Conservation (phyloP, 2,888 invertebrate genomes). For the Bombylius discolor region DNA sequence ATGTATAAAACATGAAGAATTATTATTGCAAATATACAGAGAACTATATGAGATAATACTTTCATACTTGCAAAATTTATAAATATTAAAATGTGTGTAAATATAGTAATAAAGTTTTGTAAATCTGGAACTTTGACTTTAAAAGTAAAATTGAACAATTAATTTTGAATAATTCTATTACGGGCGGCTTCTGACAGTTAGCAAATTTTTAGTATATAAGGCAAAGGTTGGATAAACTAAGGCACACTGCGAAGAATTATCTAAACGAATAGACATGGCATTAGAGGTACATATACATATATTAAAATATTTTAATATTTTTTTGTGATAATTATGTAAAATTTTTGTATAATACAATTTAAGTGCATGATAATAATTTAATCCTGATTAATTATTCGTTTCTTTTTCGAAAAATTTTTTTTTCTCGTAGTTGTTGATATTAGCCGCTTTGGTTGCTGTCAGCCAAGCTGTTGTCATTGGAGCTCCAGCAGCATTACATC, state of each 20-base stretch:
- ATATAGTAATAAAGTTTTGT: too few species aligned
- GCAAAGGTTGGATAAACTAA: conserved; percentile 6
- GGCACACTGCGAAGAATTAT: conserved; percentile 33
- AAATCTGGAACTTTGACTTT: background rate
- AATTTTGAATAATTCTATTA: conserved; percentile 4
- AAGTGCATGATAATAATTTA: background rate
- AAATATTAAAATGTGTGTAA: background rate
- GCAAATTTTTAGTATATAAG: conserved; percentile 12
- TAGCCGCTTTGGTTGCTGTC: conserved; percentile 27
- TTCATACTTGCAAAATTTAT: too few species aligned
- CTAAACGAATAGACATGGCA: conserved; percentile 32
- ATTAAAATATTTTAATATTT: too few species aligned
- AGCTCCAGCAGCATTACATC: conserved; percentile 20
- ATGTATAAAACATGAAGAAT: too few species aligned
- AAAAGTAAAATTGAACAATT: conserved; percentile 8
- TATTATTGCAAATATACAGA: too few species aligned
- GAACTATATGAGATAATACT: too few species aligned
- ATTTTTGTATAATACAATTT: background rate
- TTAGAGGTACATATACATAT: conserved; percentile 24
- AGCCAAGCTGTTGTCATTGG: conserved; percentile 28
- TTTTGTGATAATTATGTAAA: too few species aligned
- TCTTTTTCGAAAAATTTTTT: background rate
- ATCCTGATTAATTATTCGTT: background rate
- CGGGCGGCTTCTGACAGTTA: background rate
- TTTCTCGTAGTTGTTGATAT: conserved; percentile 21